Evolutionary conservation across 2,888 invertebrate species (phyloP).

Genomic region (Clivina fossor): DNA sequence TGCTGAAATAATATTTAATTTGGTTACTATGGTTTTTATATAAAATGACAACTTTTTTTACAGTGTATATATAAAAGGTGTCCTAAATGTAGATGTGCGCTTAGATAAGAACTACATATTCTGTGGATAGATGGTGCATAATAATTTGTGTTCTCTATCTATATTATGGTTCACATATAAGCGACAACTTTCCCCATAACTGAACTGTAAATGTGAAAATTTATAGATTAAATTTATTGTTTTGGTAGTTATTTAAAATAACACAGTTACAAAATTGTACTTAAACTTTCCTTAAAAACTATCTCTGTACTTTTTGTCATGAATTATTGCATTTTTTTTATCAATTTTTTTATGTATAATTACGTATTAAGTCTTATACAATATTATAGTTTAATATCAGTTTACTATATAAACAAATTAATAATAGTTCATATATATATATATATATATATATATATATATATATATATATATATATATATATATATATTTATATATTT

Average conservation of each 20-base stretch:
- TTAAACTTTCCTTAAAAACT: constrained; percentile 16
- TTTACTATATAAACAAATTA: constrained; percentile 27
- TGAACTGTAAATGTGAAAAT: no score
- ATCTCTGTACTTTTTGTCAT: constrained; percentile 22
- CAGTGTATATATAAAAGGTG: no score
- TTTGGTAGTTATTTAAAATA: constrained; percentile 4
- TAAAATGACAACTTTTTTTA: no score
- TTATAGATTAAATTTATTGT: no score
- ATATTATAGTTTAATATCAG: constrained; percentile 2
- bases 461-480: constrained; percentile 9
- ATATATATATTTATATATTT: constrained; percentile 7
- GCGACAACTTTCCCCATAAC: no score
- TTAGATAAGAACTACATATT: no score
- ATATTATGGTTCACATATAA: no score
- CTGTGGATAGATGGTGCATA: no score
- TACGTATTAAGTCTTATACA: constrained; percentile 24
- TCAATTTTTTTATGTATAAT: constrained; percentile 18
- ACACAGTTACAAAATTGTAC: constrained; percentile 11
- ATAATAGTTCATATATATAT: constrained; percentile 1
- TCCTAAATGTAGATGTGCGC: no score
- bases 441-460: constrained; percentile 7
- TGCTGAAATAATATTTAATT: no score
- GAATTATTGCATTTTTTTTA: constrained; percentile 27
- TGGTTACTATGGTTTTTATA: no score
- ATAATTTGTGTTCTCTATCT: no score